Base-by-base conservation (phyloP, 2,797 vertebrate species). In the Cyclura pinguis region DNA sequence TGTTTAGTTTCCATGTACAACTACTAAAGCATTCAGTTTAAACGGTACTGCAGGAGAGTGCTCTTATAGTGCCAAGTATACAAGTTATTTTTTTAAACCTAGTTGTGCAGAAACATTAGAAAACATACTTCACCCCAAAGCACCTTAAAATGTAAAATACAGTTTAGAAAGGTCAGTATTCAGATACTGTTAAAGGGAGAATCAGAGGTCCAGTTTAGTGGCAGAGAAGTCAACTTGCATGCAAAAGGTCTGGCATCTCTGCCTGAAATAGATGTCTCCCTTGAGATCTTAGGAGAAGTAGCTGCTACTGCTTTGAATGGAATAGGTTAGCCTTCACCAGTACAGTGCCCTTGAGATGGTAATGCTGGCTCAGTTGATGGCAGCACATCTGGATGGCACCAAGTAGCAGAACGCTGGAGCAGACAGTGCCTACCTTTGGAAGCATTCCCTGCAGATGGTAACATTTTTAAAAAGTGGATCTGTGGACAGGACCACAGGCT, bases 1-100 rank as follows among this genome's bases (percentile, higher is more conserved):
- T 87, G 83, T 87, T 89, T 87, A 77, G 38, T 89, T 84, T 89
- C 16, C 90, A 89, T 57, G 72, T 69, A 88, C 84, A 92, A 92
- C n/a, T 92, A 16, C 90, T 92, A 29, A 18, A 95, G 86, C 12
- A 83, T 0, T 3, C 24, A 47, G 84, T 76, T 20, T 86, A 77
- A 0, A 78, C n/a, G 89, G 62, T 35, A 67, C 85, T 64, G 87
- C 80, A 83, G 47, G 57, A 87, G 76, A 90, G 72, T n/a, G 64
- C 90, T 93, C 90, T 86, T 50, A 62, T 83, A 27, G 82, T 4
- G 80, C 14, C 74, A 90, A 89, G 86, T 42, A 52, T 27, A 9
- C 3, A 90, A 0, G 12, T 76, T 93, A 89, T 94, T 86, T 91
- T 89, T 85, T 72, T 1, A 86, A 90, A 57, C 88, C 90, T 18